These are phyloP conservation scores for Cladorhizidae sp. DNA, from an alignment of 37 sponge, comb jelly and placozoan species.

Conservation along the genomic window DNA sequence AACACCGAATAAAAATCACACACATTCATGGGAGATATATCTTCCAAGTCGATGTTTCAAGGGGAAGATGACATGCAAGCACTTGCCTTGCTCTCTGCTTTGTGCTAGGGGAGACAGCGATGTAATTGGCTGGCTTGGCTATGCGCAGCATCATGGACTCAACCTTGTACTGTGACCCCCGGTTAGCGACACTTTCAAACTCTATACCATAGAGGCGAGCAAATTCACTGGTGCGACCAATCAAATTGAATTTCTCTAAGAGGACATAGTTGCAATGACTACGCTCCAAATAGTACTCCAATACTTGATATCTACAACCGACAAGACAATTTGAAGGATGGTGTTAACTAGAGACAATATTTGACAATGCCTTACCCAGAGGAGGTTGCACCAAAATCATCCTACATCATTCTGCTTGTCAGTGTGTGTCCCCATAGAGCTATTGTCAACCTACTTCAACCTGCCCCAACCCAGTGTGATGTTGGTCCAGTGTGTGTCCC, in stretches of 20 bases:
- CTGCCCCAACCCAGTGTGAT: too few relatives aligned
- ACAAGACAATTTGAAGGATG: not conserved
- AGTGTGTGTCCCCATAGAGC: too few relatives aligned
- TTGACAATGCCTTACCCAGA: not conserved
- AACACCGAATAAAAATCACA: too few relatives aligned
- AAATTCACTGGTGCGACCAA: conserved; percentile 96
- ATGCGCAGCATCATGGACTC: conserved; percentile 98
- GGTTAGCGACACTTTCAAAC: conserved; percentile 85
- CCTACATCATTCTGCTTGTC: not conserved
- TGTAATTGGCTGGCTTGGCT: conserved; percentile 83
- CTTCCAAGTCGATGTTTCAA: too few relatives aligned
- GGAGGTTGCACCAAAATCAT: not conserved
- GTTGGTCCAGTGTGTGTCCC: too few relatives aligned
- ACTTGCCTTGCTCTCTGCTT: conserved; percentile 91
- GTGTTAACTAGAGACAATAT: not conserved
- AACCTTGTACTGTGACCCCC: conserved; percentile 96
- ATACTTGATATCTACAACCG: conserved; percentile 55
- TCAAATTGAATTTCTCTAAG: conserved; percentile 83
- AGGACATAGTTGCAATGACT: conserved; percentile 73
- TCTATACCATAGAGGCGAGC: conserved; percentile 96
- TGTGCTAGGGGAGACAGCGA: conserved; percentile 87
- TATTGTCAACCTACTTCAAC: too few relatives aligned
- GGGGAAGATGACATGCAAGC: too few relatives aligned
- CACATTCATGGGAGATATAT: too few relatives aligned
- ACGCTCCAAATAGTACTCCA: conserved; percentile 81